Evolutionary conservation across 2,888 invertebrate species (phyloP).

Genomic region (Mimas tiliae): DNA sequence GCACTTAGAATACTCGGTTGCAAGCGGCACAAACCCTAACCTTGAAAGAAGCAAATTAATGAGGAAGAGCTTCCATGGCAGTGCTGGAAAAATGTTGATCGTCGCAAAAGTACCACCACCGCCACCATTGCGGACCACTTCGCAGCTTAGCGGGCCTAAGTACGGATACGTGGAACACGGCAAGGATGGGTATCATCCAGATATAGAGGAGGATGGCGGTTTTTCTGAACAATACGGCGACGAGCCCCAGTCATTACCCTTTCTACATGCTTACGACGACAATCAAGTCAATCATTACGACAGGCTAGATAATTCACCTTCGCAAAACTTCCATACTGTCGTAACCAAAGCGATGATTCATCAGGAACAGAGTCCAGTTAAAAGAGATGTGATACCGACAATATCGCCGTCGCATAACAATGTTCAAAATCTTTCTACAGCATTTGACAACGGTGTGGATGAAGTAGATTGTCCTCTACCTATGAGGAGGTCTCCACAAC

Average conservation of each 20-base stretch:
- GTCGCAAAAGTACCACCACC: slow-evolving; percentile 94
- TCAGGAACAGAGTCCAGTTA: slow-evolving; percentile 90
- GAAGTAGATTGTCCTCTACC: slow-evolving; percentile 86
- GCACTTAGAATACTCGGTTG: slow-evolving; percentile 90
- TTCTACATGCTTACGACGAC: slow-evolving; percentile 83
- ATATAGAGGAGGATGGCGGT: slow-evolving; percentile 77
- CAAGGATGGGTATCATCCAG: slow-evolving; percentile 71
- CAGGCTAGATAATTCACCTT: slow-evolving; percentile 69
- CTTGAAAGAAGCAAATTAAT: slow-evolving; percentile 93
- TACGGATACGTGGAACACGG: slow-evolving; percentile 83
- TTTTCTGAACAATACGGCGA: slow-evolving; percentile 80
- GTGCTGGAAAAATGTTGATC: slow-evolving; percentile 91
- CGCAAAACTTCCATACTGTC: slow-evolving; percentile 87
- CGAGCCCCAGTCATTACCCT: slow-evolving; percentile 87
- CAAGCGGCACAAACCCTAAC: slow-evolving; percentile 90
- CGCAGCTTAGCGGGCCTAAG: slow-evolving; percentile 90
- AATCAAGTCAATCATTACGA: slow-evolving; percentile 68
- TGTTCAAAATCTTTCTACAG: slow-evolving; percentile 69
- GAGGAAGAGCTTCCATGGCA: slow-evolving; percentile 95
- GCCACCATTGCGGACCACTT: slow-evolving; percentile 93
- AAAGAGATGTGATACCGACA: slow-evolving; percentile 68
- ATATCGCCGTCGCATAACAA: slow-evolving; percentile 61
- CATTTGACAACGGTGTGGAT: slow-evolving; percentile 83
- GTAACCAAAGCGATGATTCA: slow-evolving; percentile 94
- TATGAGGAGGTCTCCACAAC: slow-evolving; percentile 67